These are phyloP conservation scores for Phalacrocorax pelagicus DNA, from an alignment of 2,113 vertebrate genomes.

Conservation along the genomic window DNA sequence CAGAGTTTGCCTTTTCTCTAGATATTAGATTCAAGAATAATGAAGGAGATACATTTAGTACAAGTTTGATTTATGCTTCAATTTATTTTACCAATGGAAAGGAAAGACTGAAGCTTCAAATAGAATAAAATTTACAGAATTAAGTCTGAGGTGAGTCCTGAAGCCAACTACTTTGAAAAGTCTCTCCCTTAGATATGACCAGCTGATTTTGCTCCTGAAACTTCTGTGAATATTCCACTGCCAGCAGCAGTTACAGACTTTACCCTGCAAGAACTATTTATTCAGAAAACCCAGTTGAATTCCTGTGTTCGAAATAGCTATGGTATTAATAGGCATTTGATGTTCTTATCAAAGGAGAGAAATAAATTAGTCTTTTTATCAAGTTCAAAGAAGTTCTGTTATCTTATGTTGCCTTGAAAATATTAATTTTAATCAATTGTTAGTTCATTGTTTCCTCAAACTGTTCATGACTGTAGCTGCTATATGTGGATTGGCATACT, in stretches of 20 bases:
- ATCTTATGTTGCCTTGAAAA: not conserved
- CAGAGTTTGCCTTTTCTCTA: not conserved
- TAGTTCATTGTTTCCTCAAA: not conserved
- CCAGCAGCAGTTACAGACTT: not conserved
- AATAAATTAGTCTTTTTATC: not conserved
- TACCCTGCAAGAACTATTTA: not conserved
- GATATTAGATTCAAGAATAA: not conserved
- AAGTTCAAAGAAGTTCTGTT: not conserved
- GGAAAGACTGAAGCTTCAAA: not conserved
- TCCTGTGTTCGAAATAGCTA: not conserved
- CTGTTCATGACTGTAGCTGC: not conserved
- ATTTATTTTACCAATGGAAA: not conserved
- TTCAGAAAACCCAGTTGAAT: not conserved
- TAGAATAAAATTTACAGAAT: not conserved
- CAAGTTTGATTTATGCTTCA: constrained; percentile 28
- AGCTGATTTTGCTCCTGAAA: not conserved
- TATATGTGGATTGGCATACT: not conserved
- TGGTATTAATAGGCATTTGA: not conserved
- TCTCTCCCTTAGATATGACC: not conserved
- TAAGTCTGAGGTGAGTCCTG: not conserved
- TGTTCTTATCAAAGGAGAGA: not conserved
- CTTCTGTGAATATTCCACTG: not conserved
- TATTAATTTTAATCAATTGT: not conserved
- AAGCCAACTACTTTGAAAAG: not conserved
- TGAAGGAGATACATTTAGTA: not conserved